Percentiles rank a stretch among this genome's conserved stretches.
Conservation (phyloP, 2,888 invertebrate species). For the Acronicta leporina region DNA sequence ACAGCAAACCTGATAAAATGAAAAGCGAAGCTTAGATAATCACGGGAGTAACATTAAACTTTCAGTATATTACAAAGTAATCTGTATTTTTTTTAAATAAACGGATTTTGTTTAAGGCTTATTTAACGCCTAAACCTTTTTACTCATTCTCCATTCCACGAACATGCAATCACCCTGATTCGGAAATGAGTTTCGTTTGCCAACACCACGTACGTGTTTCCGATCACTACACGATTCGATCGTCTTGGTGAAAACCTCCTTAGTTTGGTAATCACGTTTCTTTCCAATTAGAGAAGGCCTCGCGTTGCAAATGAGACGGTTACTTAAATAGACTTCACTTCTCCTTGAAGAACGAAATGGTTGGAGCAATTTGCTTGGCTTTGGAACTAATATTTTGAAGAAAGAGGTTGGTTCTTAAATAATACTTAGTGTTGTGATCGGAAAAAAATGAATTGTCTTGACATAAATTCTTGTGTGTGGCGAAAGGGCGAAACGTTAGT, state of each 20-base stretch:
- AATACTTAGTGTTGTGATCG: conserved; percentile 1
- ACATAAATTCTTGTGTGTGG: too few relatives aligned
- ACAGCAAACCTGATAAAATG: too few relatives aligned
- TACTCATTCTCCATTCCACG: conserved; percentile 12
- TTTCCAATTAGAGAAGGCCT: conserved; percentile 52
- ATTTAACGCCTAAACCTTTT: neutral
- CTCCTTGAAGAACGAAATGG: conserved; percentile 6
- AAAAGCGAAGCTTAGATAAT: too few relatives aligned
- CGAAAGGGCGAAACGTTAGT: too few relatives aligned
- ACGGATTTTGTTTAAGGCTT: neutral
- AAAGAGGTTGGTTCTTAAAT: neutral
- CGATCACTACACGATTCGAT: conserved; percentile 25
- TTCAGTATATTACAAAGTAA: too few relatives aligned
- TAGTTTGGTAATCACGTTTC: conserved; percentile 57
- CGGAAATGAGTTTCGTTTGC: conserved; percentile 40
- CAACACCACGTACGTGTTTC: conserved; percentile 11
- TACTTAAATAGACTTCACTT: conserved; percentile 27
- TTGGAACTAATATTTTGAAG: conserved; percentile 13
- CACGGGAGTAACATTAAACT: too few relatives aligned
- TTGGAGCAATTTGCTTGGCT: conserved; percentile 12
- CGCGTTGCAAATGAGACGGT: conserved; percentile 42
- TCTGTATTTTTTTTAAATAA: too few relatives aligned
- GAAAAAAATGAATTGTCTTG: neutral
- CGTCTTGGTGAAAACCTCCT: conserved; percentile 26
- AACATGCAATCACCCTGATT: conserved; percentile 45